These are phyloP conservation scores for Amphipoea oculea DNA, from an alignment of 2,888 invertebrate genomes.

Conservation along the genomic window DNA sequence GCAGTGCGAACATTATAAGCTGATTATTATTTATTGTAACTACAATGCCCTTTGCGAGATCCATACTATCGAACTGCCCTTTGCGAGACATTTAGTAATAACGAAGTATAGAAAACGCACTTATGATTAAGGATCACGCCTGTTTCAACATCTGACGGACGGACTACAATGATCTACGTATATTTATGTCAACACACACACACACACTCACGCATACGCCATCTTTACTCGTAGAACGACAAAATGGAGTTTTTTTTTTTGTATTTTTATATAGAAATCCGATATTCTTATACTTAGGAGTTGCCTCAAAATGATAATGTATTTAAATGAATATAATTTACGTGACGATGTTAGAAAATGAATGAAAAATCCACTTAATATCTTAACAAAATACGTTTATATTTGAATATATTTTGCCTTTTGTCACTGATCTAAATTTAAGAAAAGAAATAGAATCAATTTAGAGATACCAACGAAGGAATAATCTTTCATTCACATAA, in stretches of 20 bases:
- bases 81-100: conserved; percentile 16
- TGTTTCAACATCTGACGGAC: conserved; percentile 72
- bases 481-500: conserved; percentile 24
- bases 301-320: conserved; percentile 29
- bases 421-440: conserved; percentile 22
- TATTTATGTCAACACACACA: conserved; percentile 48
- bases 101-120: conserved; percentile 38
- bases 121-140: conserved; percentile 50
- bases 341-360: conserved; percentile 9
- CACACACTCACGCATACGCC: conserved; percentile 44
- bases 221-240: conserved; percentile 23
- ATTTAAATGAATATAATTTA: conserved; percentile 36
- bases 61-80: conserved; percentile 23
- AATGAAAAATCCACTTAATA: conserved; percentile 23
- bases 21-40: too few relatives aligned
- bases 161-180: conserved; percentile 78
- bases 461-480: conserved; percentile 34
- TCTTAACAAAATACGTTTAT: conserved; percentile 26
- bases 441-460: conserved; percentile 48
- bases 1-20: too few relatives aligned
- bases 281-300: conserved; percentile 39
- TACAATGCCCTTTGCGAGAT: too few relatives aligned
- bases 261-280: conserved; percentile 37
- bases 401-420: conserved; percentile 43
- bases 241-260: conserved; percentile 19